phyloP scores from a whole-genome alignment of 2,888 invertebrate genomes.

The Phaonia tiefii region DNA sequence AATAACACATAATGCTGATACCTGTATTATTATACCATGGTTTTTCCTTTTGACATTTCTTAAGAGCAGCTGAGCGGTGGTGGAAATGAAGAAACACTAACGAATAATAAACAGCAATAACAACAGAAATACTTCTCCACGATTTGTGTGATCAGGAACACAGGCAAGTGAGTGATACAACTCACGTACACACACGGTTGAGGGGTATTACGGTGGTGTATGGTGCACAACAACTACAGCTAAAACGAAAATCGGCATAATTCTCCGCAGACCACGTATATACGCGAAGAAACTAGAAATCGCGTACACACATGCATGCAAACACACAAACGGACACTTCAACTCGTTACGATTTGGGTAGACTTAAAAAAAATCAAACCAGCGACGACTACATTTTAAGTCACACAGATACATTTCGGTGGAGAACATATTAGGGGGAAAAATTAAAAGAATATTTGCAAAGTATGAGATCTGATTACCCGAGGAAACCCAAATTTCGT shows the following conservation, averaged over 20 bases:
- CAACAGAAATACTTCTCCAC: slow-evolving; percentile 48
- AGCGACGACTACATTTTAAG: no score
- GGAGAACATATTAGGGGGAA: no score
- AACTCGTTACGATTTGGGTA: slow-evolving; percentile 78
- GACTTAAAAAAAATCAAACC: slow-evolving; percentile 69
- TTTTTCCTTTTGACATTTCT: slow-evolving; percentile 28
- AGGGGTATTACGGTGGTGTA: slow-evolving; percentile 7
- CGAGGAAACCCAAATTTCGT: no score
- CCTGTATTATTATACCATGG: no score
- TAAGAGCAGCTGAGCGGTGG: slow-evolving; percentile 42
- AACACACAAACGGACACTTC: slow-evolving; percentile 72
- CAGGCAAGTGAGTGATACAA: slow-evolving; percentile 74
- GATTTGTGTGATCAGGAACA: slow-evolving; percentile 53
- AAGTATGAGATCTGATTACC: no score
- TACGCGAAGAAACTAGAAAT: slow-evolving; percentile 51
- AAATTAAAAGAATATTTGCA: no score
- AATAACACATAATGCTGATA: no score
- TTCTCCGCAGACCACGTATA: slow-evolving; percentile 30
- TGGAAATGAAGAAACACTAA: slow-evolving; percentile 32
- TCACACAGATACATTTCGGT: no score
- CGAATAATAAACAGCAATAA: slow-evolving; percentile 24
- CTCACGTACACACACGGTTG: slow-evolving; percentile 72
- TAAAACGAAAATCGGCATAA: slow-evolving; percentile 70
- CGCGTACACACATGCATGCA: slow-evolving; percentile 57
- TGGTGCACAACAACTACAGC: slow-evolving; percentile 61